These are phyloP conservation scores for Leucophenga maculata DNA, from an alignment of 2,888 invertebrate species.

Conservation along the genomic window DNA sequence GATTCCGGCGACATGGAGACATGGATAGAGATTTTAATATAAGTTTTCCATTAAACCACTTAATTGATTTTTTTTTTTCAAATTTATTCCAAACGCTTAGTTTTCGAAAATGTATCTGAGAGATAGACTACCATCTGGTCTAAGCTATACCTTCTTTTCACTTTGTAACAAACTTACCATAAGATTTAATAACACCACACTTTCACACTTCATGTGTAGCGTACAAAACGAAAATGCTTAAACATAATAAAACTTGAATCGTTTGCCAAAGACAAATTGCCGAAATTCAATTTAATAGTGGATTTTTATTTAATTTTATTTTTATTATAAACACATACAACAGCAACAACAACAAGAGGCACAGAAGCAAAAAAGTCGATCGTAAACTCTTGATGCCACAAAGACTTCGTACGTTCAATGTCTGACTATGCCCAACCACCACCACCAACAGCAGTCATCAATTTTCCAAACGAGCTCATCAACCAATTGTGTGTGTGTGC, in stretches of 20 bases:
- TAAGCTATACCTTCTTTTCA: too few relatives aligned
- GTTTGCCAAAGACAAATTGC: constrained; percentile 54
- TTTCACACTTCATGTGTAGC: constrained; percentile 28
- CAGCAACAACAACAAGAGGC: not conserved
- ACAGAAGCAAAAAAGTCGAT: not conserved
- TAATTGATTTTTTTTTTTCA: too few relatives aligned
- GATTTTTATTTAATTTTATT: constrained; percentile 63
- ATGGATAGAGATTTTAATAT: too few relatives aligned
- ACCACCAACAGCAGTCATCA: too few relatives aligned
- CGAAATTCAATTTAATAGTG: constrained; percentile 62
- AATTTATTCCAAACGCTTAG: too few relatives aligned
- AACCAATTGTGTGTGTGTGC: not conserved
- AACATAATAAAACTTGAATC: constrained; percentile 24
- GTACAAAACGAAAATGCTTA: not conserved
- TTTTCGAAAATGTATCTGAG: too few relatives aligned
- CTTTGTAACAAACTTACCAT: too few relatives aligned
- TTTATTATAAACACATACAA: not conserved
- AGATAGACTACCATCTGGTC: too few relatives aligned
- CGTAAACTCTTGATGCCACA: not conserved
- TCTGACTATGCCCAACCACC: constrained; percentile 1
- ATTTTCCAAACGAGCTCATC: constrained; percentile 13
- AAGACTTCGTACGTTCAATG: not conserved
- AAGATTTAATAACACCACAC: not conserved
- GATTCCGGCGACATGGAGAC: too few relatives aligned
- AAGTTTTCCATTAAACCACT: too few relatives aligned